Evolutionary conservation across 2,113 vertebrate genomes (phyloP).

Genomic region (Phalacrocorax aristotelis): DNA sequence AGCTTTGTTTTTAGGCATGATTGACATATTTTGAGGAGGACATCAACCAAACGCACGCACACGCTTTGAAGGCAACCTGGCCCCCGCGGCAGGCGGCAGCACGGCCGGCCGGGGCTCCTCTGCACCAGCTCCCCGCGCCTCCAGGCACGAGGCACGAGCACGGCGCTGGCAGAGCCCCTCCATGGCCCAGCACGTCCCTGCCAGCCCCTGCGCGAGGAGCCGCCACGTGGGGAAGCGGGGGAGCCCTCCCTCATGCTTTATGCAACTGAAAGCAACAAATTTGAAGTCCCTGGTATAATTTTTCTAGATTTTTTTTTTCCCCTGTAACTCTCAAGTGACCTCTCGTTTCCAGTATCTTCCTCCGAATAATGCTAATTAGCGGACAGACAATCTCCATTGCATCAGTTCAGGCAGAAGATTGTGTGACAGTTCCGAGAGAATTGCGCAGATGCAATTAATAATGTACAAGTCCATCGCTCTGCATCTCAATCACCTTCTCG

Average conservation of each 20-base stretch:
- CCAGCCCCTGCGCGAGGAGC: background rate
- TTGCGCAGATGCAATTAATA: background rate
- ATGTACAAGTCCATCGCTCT: background rate
- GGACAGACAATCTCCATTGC: background rate
- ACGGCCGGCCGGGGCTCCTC: background rate
- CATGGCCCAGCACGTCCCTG: background rate
- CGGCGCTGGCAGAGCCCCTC: background rate
- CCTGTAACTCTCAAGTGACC: background rate
- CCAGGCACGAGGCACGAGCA: background rate
- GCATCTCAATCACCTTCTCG: background rate
- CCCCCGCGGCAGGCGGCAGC: background rate
- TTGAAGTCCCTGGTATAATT: background rate
- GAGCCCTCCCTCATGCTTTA: background rate
- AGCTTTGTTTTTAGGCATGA: background rate
- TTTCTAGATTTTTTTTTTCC: background rate
- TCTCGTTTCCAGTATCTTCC: background rate
- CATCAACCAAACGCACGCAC: background rate
- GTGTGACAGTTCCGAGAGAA: background rate
- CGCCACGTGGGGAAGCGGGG: background rate
- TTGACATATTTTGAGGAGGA: background rate
- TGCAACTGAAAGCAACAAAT: background rate
- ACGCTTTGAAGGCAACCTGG: rapidly evolving
- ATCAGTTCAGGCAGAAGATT: background rate
- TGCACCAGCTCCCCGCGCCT: background rate
- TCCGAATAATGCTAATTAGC: background rate